Base-by-base conservation (phyloP, 2,888 invertebrate genomes). In the Eupithecia insigniata region DNA sequence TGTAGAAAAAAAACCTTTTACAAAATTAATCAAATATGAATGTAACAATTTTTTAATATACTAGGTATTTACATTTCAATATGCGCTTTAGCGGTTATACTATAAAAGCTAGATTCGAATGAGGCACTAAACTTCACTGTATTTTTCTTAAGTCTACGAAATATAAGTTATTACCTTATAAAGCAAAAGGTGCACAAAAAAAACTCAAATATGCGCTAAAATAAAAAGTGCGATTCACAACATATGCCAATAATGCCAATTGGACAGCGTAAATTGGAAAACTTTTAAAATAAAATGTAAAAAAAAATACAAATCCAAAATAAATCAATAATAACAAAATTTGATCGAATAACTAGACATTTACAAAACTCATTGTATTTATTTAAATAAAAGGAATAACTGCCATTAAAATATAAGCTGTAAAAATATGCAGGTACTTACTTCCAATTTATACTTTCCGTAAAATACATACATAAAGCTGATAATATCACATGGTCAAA, bases 41-140 rank as follows among this genome's bases (percentile, higher is more conserved):
- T 65, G 32, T 66, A 72, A 72, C 58, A 66, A 55, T 66, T 61
- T 60, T 39, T 51, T 51, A 55, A 18, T 46, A 34, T 60, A 67
- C 18, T 28, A 46, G 18, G 7, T 74, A 69, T 71, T 34, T 69
- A 74, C 74, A 71, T 43, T 64, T 46, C 39, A 55, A 51, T 68
- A 74, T 61, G 71, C 69, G 74, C 74, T 71, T 43, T 69, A 69
- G 69, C 74, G 73, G 34, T 61, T 70, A 55, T 65, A 51, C 43
- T 65, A 70, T 68, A 73, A 55, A 55, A 71, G 74, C 74, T 74
- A 71, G 64, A 70, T 70, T 67, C 46, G 18, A 68, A 66, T 71
- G 67, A 74, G 74, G 74, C 74, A 74, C 74, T 74, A 71, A 74
- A 67, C 32, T 64, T 72, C 74, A 74, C 74, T 71, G 43, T 71